Conservation (phyloP, 2,797 vertebrate species). For the Catostomus latipinnis region DNA sequence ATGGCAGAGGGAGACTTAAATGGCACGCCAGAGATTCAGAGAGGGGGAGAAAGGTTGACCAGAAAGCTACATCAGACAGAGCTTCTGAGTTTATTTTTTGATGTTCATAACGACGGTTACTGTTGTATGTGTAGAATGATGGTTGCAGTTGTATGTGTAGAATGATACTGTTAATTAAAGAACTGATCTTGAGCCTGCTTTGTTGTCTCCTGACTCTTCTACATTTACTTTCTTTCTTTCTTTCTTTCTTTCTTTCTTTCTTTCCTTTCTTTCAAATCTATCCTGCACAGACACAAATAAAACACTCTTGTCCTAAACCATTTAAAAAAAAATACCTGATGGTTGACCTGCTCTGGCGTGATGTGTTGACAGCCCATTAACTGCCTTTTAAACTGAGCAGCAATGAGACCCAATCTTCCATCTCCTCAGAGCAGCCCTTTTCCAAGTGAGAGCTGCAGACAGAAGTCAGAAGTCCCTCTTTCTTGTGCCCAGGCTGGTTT, state of each 20-base stretch:
- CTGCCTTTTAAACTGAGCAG: not conserved
- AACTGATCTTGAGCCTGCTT: no score
- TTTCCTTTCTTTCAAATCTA: not conserved
- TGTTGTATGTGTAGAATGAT: no score
- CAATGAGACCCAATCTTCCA: not conserved
- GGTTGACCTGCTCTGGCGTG: not conserved
- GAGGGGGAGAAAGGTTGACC: no score
- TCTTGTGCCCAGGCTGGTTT: constrained; percentile 37
- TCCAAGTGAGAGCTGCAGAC: constrained; percentile 27
- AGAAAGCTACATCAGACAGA: no score
- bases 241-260: not conserved
- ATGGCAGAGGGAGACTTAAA: no score
- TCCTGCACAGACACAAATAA: not conserved
- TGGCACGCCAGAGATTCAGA: no score
- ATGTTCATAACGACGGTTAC: no score
- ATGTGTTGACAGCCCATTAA: not conserved
- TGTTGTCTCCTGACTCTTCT: no score
- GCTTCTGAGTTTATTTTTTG: no score
- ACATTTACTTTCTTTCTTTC: not conserved
- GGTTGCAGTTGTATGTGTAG: no score
- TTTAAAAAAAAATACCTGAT: not conserved
- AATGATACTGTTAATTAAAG: no score
- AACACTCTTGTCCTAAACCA: not conserved
- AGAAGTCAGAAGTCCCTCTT: constrained; percentile 40
- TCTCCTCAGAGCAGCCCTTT: not conserved